Evolutionary conservation across 2,113 vertebrate genomes (phyloP).

Genomic region (Corythornis cristatus): DNA sequence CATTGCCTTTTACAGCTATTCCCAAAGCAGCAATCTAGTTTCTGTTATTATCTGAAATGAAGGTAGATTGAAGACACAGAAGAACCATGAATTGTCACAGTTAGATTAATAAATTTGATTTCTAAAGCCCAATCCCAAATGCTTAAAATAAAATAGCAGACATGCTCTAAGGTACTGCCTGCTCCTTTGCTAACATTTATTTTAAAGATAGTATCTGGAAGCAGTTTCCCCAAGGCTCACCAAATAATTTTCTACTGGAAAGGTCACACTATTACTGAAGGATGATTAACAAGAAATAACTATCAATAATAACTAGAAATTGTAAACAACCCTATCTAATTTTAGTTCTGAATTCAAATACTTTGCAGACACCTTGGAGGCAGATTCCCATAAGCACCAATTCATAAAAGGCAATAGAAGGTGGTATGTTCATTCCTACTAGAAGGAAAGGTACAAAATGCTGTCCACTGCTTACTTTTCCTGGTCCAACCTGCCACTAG

Average conservation of each 20-base stretch:
- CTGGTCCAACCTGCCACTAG: background rate
- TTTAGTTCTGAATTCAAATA: background rate
- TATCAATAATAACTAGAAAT: background rate
- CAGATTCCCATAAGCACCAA: background rate
- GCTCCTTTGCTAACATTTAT: background rate
- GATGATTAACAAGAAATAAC: background rate
- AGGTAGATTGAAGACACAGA: background rate
- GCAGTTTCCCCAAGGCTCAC: background rate
- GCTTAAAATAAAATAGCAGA: background rate
- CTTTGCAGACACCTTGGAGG: background rate
- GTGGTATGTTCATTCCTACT: accelerated
- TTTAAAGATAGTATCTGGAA: background rate
- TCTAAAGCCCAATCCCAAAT: background rate
- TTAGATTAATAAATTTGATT: constrained; percentile 19
- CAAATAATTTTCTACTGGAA: background rate
- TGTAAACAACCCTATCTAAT: background rate
- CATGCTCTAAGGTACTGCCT: background rate
- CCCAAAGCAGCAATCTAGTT: background rate
- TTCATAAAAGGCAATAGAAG: background rate
- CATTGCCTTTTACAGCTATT: background rate
- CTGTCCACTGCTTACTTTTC: background rate
- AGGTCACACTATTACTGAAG: background rate
- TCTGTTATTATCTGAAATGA: background rate
- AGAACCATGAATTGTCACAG: background rate
- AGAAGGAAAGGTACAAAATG: background rate